Evolutionary conservation across 2,113 vertebrate genomes (phyloP), one percentile per base, ranked within the genome.

Genomic region (Coptodon rendalli): DNA sequence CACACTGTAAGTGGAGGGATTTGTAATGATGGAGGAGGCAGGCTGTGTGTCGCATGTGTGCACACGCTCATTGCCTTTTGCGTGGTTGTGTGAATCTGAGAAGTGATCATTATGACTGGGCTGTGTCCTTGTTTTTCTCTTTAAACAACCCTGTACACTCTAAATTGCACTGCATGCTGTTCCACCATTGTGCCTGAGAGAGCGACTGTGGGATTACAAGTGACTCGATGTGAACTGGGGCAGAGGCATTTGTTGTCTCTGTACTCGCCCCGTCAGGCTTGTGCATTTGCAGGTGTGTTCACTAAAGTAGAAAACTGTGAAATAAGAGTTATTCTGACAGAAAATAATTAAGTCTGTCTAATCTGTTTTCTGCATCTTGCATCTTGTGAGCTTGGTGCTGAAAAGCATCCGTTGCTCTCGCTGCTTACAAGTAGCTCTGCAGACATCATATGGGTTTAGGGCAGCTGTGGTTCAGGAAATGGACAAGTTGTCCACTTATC

Each of bases 121-220:
- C 82, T 17, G 83, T 54, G 89, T 90, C 88, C 86, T 88, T 87
- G 85, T 89, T 95, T 93, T 91, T 84, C 81, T 79, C 87, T 89
- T 89, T 86, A 89, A 91, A 80, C 36, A 36, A 68, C 88, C 86
- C 80, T 1, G 66, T 59, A 4, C 31, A 16, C 88, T 93, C 89
- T 48, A 86, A 94, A 89, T 92, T 86, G 83, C 88, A 61, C 80
- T 12, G 13, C 13, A 12, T 81, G 66, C 31, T 17, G 48, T 61
- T 88, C 89, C 87, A 80, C 63, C 86, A 53, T 86, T 86, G 84
- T 88, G 86, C 81, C 53, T 45, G 53, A 50, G 80, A 38, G 78
- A 73, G 71, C 7, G 24, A n/a, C 73, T 14, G 19, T 12, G 76
- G 85, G 84, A 85, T 89, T 90, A 84, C 81, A 59, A 83, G 85